Percentiles rank a stretch among this genome's conserved stretches.
These are phyloP conservation scores for Noturus placidus DNA, from an alignment of 2,113 vertebrate species.

Conservation along the genomic window DNA sequence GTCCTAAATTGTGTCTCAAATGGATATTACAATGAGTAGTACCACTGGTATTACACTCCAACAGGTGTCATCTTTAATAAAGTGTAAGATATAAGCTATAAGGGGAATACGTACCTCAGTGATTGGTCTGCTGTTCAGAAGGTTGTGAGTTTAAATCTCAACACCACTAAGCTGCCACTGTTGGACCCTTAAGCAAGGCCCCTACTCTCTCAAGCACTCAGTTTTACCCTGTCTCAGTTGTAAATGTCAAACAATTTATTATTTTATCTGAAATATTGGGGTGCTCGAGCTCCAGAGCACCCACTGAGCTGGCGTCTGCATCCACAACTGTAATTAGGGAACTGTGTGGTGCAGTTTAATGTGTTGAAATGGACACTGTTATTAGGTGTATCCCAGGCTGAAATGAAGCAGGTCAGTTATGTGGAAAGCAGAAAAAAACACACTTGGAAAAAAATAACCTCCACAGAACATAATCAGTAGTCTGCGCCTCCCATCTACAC, in stretches of 20 bases:
- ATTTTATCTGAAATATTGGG: neutral
- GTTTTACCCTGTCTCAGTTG: neutral
- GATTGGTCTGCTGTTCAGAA: neutral
- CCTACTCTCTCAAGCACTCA: neutral
- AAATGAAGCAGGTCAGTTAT: neutral
- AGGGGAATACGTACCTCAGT: neutral
- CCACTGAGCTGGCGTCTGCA: neutral
- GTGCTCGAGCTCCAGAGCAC: neutral
- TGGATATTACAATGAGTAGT: neutral
- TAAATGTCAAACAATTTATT: neutral
- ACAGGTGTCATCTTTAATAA: neutral
- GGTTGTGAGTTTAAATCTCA: neutral
- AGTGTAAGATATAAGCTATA: neutral
- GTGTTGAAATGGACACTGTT: neutral
- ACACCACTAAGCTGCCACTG: neutral
- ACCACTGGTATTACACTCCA: neutral
- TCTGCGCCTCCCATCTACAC: neutral
- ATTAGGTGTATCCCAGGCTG: neutral
- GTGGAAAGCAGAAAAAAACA: neutral
- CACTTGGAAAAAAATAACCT: neutral
- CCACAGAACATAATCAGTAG: neutral
- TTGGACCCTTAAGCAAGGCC: neutral
- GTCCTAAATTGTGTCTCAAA: neutral
- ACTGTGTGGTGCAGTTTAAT: neutral
- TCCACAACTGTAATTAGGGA: neutral